Evolutionary conservation across 2,113 vertebrate genomes (phyloP), one percentile per base, ranked within the genome.

Genomic region (Piaya cayana): DNA sequence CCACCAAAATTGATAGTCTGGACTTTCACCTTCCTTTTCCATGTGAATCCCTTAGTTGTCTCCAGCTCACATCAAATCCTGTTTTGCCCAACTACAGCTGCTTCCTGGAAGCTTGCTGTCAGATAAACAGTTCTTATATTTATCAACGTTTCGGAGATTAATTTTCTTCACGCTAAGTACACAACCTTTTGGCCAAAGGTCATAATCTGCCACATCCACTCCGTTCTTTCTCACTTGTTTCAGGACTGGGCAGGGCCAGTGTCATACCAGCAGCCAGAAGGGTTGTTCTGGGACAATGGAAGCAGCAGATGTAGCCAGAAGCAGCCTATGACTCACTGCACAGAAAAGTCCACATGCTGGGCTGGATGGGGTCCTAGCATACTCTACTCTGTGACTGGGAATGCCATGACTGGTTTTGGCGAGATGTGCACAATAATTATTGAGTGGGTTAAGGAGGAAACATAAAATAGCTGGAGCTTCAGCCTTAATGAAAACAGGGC

Each of bases 261-360:
- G 4, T 1, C 56, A 15, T 19, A 2, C 29, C 84, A 72, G 49
- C 22, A 92, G 78, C 58, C 75, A 42, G 58, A 29, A 56, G 71
- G 82, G 90, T 70, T 92, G 50, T 86, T 77, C 55, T 92, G 90
- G 95, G 93, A 86, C 93, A 83, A 5, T 29, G 59, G 70, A 26
- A 68, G 79, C 3, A 4, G 85, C 36, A 80, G 68, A 82, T 1
- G 62, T 1, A 58, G 85, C 79, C 88, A 93, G 95, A 47, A 92
- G 63, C 78, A 36, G 90, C 16, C 85, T 53, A 6, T 95, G 95
- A 93, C 59, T 96, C 95, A 82, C 39, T 36, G 59, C 53, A 12
- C 34, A 45, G 58, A 55, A 53, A 27, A 96, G 67, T 14, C 93
- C 82, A 76, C 85, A 15, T n/a, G 62, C 78, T 1, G 14, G 0